A percentile compares a stretch with the other conserved stretches of the same genome.
phyloP scores from a whole-genome alignment of 1,140 invertebrate genomes.

The Drosophila quadrilineata region DNA sequence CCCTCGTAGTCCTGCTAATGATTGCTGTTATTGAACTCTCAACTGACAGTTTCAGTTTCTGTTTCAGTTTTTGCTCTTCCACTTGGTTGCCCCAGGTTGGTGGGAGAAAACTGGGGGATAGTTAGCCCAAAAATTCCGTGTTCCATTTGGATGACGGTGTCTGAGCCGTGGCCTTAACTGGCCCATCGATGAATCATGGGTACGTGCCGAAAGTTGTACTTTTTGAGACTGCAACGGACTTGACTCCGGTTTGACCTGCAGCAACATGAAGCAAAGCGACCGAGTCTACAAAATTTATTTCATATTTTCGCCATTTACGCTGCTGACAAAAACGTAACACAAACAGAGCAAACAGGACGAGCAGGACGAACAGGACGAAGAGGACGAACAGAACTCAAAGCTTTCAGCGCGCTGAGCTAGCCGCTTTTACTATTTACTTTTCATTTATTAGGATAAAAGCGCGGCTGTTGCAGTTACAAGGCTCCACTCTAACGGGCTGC shows the following conservation, averaged over 20 bases:
- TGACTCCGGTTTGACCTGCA: conserved; percentile 40
- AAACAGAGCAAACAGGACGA: no score
- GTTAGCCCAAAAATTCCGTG: no score
- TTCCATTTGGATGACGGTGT: background rate
- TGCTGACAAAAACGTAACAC: no score
- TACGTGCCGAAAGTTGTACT: conserved; percentile 59
- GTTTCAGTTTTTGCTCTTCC: no score
- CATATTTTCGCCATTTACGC: conserved; percentile 64
- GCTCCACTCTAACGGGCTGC: no score
- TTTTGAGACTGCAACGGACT: conserved; percentile 31
- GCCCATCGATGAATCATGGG: conserved; percentile 39
- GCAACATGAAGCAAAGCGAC: conserved; percentile 7
- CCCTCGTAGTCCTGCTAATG: conserved; percentile 41
- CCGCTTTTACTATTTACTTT: conserved; percentile 66
- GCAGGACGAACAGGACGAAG: conserved; percentile 7
- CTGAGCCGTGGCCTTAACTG: conserved; percentile 17
- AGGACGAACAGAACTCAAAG: background rate
- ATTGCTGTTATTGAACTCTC: conserved; percentile 58
- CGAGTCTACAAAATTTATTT: conserved; percentile 46
- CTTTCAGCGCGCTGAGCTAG: conserved; percentile 32
- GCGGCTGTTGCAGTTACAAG: conserved; percentile 28
- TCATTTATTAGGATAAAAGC: conserved; percentile 69
- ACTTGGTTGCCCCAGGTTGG: no score
- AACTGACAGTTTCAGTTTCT: conserved; percentile 33
- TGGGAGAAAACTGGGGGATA: no score